Percentiles rank a stretch among this genome's conserved stretches.
These are phyloP conservation scores for Cheilinus undulatus DNA, from an alignment of 2,113 vertebrate species.

Conservation along the genomic window DNA sequence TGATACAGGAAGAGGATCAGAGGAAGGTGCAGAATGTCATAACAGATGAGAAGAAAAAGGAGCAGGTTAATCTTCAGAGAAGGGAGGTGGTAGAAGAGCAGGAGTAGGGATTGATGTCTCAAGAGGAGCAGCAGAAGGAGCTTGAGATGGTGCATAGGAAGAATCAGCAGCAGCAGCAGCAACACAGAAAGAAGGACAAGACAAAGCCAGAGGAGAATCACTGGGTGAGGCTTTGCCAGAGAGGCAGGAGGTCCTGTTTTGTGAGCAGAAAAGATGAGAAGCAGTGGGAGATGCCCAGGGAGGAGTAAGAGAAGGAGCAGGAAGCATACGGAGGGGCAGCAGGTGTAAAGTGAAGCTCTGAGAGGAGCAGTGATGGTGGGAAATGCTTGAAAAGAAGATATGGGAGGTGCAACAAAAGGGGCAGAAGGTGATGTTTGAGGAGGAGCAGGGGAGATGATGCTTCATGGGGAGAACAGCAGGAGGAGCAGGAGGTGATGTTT, in stretches of 20 bases:
- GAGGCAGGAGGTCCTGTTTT: background rate
- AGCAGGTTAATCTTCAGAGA: background rate
- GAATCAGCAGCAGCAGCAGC: background rate
- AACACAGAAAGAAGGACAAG: background rate
- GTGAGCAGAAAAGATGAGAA: background rate
- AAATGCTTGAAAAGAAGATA: background rate
- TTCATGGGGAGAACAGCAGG: background rate
- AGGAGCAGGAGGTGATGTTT: slow-evolving; percentile 14
- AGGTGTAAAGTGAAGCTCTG: background rate
- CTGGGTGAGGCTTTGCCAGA: background rate
- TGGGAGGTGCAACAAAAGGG: slow-evolving; percentile 13
- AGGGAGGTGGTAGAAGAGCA: background rate
- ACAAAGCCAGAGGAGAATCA: background rate
- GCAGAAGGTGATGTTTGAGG: slow-evolving; percentile 27
- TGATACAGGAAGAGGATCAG: background rate
- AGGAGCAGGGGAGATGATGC: slow-evolving; percentile 38
- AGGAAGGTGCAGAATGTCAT: background rate
- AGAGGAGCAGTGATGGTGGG: background rate
- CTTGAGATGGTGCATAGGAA: background rate
- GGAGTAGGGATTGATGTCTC: too few relatives aligned
- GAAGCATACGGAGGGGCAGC: background rate
- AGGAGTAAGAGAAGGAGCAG: background rate
- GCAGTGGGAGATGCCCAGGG: background rate
- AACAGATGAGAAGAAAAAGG: background rate
- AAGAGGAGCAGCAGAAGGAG: background rate